Evolutionary conservation across 1,140 invertebrate species (phyloP), one percentile per base, ranked within the genome.

Genomic region (Caenorhabditis inopinata): DNA sequence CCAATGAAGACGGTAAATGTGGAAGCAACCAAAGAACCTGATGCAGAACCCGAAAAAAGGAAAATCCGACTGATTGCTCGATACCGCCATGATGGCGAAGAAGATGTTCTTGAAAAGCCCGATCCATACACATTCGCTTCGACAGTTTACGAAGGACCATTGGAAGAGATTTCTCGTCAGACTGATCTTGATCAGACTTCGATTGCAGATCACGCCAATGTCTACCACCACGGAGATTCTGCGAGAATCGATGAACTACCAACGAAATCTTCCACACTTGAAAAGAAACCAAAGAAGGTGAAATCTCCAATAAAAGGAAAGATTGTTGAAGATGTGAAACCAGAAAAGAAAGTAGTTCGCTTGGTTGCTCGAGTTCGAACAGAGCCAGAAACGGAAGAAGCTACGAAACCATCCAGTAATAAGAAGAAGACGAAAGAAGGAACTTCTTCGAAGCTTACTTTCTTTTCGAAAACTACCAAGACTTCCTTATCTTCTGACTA

Each of bases 71-170:
- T 47, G 11, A 76, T 76, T 23, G 74, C 74, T 38, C 29, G 73
- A 21, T 42, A 32, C 16, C 35, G 73, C 23, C 79, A 80, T 53
- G 79, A 80, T 78, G 74, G 80, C 53, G 68, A 78, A 12, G 38
- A 84, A 47, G 87, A 84, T 80, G 86, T 84, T 85, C 82, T 84
- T 84, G 80, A 85, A 47, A 79, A 80, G 27, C 42, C 79, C 23
- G 46, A 76, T 47, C 45, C 23, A 18, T 80, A 80, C 23, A 11
- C 49, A 11, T 32, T 62, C 14, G 53, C 53, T 35, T 25, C 74
- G 29, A 35, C 32, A 1, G 25, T 49, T 6, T 76, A 76, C 47
- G n/a, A 49, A 9, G 78, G 78, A 32, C 81, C 78, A 42, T 48
- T 82, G 0, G 76, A 79, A 9, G 74, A 82, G 7, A 82, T 35